A percentile compares a stretch with the other conserved stretches of the same genome.
phyloP scores from a whole-genome alignment of 2,888 invertebrate genomes.

The Sarcophaga caerulescens region DNA sequence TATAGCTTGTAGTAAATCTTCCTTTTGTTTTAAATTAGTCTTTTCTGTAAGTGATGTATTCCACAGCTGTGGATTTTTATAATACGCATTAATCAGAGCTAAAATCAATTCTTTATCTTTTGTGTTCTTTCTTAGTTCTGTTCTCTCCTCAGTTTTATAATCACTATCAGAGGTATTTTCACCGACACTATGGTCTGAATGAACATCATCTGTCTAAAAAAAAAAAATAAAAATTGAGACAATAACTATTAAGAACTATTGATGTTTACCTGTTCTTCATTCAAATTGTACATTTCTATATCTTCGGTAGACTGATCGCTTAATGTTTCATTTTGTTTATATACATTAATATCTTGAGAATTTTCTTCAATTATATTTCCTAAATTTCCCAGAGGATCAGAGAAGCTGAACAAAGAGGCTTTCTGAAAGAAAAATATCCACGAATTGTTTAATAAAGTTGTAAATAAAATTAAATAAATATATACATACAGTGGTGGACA shows the following conservation, averaged over 20 bases:
- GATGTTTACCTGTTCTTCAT: constrained; percentile 41
- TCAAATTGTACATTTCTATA: constrained; percentile 39
- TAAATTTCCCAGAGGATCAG: constrained; percentile 54
- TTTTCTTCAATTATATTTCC: constrained; percentile 7
- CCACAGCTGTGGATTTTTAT: constrained; percentile 60
- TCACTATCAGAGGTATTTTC: constrained; percentile 39
- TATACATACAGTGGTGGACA: too few relatives aligned
- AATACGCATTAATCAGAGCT: constrained; percentile 56
- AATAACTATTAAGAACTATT: background rate
- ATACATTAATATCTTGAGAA: background rate
- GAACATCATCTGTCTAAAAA: constrained; percentile 33
- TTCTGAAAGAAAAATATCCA: constrained; percentile 21
- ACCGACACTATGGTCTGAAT: constrained; percentile 45
- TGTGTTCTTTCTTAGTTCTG: background rate
- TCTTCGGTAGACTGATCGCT: constrained; percentile 7
- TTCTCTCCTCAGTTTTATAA: constrained; percentile 23
- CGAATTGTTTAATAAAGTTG: background rate
- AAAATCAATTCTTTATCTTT: constrained; percentile 51
- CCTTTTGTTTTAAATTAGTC: constrained; percentile 53
- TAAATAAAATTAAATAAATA: background rate
- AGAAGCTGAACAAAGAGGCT: background rate
- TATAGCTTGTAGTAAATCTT: constrained; percentile 50
- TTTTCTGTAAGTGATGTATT: constrained; percentile 41
- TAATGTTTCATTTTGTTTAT: background rate
- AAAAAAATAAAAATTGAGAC: background rate